A percentile compares a stretch with the other conserved stretches of the same genome.
Conservation (phyloP, 1,140 invertebrate genomes). For the Acyrthosiphon pisum region DNA sequence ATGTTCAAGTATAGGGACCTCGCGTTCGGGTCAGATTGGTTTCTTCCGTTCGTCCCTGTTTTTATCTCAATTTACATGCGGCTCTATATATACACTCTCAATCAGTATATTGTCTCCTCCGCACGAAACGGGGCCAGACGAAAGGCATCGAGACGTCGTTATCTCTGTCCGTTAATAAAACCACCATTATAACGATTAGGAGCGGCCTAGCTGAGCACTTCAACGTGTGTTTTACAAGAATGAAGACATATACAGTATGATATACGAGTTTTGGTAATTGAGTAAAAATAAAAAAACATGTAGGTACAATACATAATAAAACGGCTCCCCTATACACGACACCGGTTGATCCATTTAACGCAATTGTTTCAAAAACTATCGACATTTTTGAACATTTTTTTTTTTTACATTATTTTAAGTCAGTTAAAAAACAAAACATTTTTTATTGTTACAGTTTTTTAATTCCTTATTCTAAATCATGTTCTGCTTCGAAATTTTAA, state of each 20-base stretch:
- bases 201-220: constrained; percentile 27
- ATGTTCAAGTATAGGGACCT: constrained; percentile 22
- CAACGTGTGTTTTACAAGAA: constrained; percentile 13
- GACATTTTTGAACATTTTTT: too few relatives aligned
- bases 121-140: constrained; percentile 21
- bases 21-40: constrained; percentile 45
- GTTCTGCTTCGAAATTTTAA: too few relatives aligned
- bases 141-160: neutral
- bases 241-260: neutral
- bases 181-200: constrained; percentile 48
- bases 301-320: neutral
- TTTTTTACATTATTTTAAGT: too few relatives aligned
- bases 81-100: neutral
- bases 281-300: neutral
- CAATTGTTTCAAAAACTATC: too few relatives aligned
- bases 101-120: constrained; percentile 30
- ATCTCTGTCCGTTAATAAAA: constrained; percentile 46
- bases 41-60: constrained; percentile 44
- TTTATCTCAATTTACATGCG: constrained; percentile 50
- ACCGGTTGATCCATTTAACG: too few relatives aligned
- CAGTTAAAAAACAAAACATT: too few relatives aligned
- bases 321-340: neutral
- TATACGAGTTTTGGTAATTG: constrained; percentile 21
- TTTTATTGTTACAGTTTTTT: too few relatives aligned
- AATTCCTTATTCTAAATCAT: too few relatives aligned